Percentiles rank a stretch among this genome's conserved stretches.
Evolutionary conservation across 2,888 invertebrate species (phyloP).

Genomic region (Pheosia tremula): DNA sequence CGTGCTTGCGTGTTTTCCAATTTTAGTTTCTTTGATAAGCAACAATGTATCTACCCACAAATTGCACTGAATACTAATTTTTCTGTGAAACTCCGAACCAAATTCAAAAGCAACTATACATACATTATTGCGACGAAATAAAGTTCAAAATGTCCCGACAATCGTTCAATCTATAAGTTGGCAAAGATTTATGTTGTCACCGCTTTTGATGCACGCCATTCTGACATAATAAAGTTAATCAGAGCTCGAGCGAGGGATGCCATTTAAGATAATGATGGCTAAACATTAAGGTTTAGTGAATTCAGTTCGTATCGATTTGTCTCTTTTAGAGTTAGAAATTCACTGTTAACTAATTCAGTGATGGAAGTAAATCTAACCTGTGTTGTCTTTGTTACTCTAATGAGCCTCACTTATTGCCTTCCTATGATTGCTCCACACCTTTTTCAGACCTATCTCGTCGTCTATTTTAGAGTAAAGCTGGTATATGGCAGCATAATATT

Average conservation of each 20-base stretch:
- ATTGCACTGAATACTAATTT: slow-evolving; percentile 29
- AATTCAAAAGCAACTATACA: not conserved
- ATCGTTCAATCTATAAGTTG: slow-evolving; percentile 2
- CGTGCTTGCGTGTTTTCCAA: too few relatives aligned
- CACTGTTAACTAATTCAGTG: too few relatives aligned
- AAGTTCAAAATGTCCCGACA: slow-evolving; percentile 7
- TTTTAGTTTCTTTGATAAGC: not conserved
- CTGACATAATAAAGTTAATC: slow-evolving; percentile 35
- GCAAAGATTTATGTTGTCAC: slow-evolving; percentile 32
- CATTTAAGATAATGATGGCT: not conserved
- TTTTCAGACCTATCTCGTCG: too few relatives aligned
- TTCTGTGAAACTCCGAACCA: slow-evolving; percentile 24
- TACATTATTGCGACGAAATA: not conserved
- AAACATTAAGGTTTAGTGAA: not conserved
- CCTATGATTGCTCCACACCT: too few relatives aligned
- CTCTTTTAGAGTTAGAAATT: not conserved
- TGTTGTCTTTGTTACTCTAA: too few relatives aligned
- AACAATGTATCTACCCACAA: slow-evolving; percentile 15
- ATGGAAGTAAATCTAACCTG: too few relatives aligned
- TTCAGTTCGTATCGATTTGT: not conserved
- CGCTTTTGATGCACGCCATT: slow-evolving; percentile 39
- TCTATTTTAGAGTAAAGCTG: too few relatives aligned
- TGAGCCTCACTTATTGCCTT: too few relatives aligned
- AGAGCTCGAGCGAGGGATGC: slow-evolving; percentile 2
- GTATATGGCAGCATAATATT: too few relatives aligned